Conservation (phyloP, 1,140 invertebrate genomes). For the Episyrphus balteatus region DNA sequence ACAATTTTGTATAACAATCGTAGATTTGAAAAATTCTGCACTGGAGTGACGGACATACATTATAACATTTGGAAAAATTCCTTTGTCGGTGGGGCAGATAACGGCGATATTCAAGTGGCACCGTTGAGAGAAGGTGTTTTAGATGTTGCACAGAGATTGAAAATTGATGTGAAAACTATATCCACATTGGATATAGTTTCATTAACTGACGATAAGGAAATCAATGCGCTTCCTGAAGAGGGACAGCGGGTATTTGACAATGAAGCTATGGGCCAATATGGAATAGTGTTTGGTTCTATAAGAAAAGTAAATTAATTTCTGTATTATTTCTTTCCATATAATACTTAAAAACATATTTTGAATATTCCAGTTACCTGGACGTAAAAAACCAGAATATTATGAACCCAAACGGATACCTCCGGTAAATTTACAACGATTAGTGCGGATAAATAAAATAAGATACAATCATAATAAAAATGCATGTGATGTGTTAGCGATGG, state of each 20-base stretch:
- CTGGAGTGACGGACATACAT: conserved; percentile 12
- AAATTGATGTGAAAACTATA: conserved; percentile 3
- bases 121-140: conserved; percentile 7
- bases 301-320: neutral
- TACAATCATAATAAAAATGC: conserved; percentile 18
- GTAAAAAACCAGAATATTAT: conserved; percentile 2
- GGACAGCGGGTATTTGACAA: conserved; percentile 4
- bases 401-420: conserved; percentile 7
- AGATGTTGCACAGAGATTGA: neutral
- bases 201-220: conserved; percentile 1
- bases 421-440: conserved; percentile 7
- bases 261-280: conserved; percentile 18
- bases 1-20: conserved; percentile 9
- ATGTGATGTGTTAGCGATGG: no score
- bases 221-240: neutral
- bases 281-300: conserved; percentile 15
- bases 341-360: neutral
- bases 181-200: conserved; percentile 9
- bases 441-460: conserved; percentile 16
- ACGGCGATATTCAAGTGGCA: conserved; percentile 19
- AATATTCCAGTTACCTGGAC: conserved; percentile 1
- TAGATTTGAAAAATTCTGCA: conserved; percentile 12
- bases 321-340: neutral
- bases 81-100: conserved; percentile 10
- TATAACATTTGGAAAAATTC: conserved; percentile 13